Conservation (phyloP, 2,797 vertebrate genomes). For the Phrynocephalus forsythii region DNA sequence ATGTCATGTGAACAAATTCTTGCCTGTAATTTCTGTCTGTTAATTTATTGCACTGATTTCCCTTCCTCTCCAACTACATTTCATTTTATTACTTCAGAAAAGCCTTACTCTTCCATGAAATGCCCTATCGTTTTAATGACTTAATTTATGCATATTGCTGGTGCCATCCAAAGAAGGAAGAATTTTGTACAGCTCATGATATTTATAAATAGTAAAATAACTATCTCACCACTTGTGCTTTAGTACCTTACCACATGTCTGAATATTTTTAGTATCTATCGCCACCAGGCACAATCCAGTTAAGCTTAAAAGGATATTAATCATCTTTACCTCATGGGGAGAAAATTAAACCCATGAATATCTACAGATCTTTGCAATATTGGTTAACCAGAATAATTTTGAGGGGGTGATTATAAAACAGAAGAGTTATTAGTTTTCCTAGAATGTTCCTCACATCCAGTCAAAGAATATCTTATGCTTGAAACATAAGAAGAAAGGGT, state of each 20-base stretch:
- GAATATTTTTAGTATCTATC: neutral
- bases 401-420: neutral
- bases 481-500: neutral
- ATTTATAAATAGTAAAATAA: conserved; percentile 13
- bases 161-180: conserved; percentile 9
- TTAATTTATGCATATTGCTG: conserved; percentile 12
- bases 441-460: neutral
- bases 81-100: conserved; percentile 24
- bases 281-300: neutral
- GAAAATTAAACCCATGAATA: neutral
- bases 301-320: neutral
- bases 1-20: conserved; percentile 10
- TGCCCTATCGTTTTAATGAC: neutral
- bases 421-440: neutral
- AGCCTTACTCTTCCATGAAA: conserved; percentile 17
- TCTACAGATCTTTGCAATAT: neutral
- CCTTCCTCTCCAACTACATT: neutral
- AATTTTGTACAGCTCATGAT: neutral
- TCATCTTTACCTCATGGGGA: neutral
- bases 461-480: neutral
- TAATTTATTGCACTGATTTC: conserved; percentile 40
- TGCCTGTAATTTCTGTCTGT: neutral
- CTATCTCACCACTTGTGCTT: conserved; percentile 10
- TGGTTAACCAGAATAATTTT: neutral
- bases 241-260: neutral